These are phyloP conservation scores for Porites australiensis DNA, from an alignment of 64 coral and sea anemone species.

Conservation along the genomic window DNA sequence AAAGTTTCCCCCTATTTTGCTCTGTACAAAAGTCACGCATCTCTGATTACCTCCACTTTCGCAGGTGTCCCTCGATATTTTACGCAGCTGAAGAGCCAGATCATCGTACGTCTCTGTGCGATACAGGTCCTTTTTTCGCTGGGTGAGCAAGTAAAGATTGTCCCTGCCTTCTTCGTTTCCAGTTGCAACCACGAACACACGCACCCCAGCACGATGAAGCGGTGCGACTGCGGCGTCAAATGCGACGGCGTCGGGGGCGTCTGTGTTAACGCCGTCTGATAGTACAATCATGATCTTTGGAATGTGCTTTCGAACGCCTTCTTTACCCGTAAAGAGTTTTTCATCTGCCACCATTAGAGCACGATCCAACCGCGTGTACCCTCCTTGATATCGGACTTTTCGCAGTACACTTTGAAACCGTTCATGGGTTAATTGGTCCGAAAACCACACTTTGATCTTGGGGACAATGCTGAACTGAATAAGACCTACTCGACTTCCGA, in stretches of 20 bases:
- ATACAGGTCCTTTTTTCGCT: slow-evolving; percentile 37
- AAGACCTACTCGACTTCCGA: slow-evolving; percentile 51
- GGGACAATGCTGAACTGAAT: slow-evolving; percentile 51
- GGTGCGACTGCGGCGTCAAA: slow-evolving; percentile 71
- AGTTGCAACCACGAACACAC: slow-evolving; percentile 69
- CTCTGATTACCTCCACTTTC: slow-evolving; percentile 15
- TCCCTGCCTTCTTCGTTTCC: slow-evolving; percentile 30
- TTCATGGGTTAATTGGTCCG: neutral
- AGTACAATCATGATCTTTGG: slow-evolving; percentile 68
- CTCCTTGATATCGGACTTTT: neutral
- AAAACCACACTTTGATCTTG: slow-evolving; percentile 23
- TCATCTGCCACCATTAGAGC: neutral
- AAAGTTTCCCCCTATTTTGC: neutral
- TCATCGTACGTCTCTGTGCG: slow-evolving; percentile 38
- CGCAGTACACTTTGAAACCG: slow-evolving; percentile 29
- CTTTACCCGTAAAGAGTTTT: slow-evolving; percentile 17
- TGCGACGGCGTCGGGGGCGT: slow-evolving; percentile 50
- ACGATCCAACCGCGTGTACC: slow-evolving; percentile 14
- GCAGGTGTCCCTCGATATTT: slow-evolving; percentile 40
- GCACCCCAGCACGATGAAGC: slow-evolving; percentile 51
- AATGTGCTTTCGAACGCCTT: neutral
- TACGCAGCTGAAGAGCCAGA: slow-evolving; percentile 17
- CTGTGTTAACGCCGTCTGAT: slow-evolving; percentile 70
- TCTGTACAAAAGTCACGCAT: neutral
- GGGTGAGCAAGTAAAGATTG: slow-evolving; percentile 44